phyloP scores from a whole-genome alignment of 1,140 invertebrate genomes.

The Eupeodes corollae region DNA sequence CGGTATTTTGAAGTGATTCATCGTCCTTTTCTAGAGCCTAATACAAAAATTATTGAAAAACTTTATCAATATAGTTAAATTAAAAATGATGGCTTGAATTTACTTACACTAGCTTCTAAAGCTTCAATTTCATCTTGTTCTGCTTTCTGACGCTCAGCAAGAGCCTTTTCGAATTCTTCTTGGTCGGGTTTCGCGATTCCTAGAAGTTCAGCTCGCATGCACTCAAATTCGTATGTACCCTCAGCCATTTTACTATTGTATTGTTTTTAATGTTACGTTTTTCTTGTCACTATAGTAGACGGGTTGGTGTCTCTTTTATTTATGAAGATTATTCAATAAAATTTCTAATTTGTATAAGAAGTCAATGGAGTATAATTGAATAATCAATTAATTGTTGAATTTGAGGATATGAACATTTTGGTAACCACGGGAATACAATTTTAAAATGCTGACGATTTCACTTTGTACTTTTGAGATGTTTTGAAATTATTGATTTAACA shows the following conservation, averaged over 20 bases:
- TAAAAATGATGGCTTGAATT: neutral
- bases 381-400: too few species aligned
- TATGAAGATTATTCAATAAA: too few species aligned
- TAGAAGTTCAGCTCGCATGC: constrained; percentile 59
- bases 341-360: too few species aligned
- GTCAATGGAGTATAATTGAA: too few species aligned
- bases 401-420: too few species aligned
- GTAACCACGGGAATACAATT: too few species aligned
- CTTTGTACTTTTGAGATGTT: too few species aligned
- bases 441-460: too few species aligned
- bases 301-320: too few species aligned
- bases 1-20: constrained; percentile 57
- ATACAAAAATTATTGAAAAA: constrained; percentile 14
- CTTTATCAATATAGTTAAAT: neutral
- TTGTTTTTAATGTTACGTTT: constrained; percentile 10
- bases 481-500: too few species aligned
- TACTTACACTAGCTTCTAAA: constrained; percentile 38
- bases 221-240: constrained; percentile 57
- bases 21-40: constrained; percentile 56
- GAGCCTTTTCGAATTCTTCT: constrained; percentile 49
- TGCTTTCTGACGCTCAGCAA: constrained; percentile 19
- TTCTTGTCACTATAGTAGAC: too few species aligned
- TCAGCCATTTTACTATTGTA: constrained; percentile 38
- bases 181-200: constrained; percentile 52
- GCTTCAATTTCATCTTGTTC: constrained; percentile 37